phyloP scores from a whole-genome alignment of 2,888 invertebrate genomes.

The Drosophila meridionalis region DNA sequence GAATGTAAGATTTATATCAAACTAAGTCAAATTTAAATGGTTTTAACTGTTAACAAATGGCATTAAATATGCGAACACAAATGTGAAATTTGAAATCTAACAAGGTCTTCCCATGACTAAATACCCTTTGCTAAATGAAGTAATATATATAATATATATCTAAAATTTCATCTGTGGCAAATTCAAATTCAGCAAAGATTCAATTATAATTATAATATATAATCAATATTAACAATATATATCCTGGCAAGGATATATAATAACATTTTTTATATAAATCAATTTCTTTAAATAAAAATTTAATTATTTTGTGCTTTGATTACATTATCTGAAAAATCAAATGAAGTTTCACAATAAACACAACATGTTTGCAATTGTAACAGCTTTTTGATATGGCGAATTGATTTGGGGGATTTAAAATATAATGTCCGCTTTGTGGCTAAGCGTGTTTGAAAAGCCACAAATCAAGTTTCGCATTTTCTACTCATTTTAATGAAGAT shows the following conservation, averaged over 20 bases:
- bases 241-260: too few relatives aligned
- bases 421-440: background rate
- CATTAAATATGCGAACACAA: background rate
- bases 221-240: too few relatives aligned
- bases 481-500: constrained; percentile 1
- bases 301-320: background rate
- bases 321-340: background rate
- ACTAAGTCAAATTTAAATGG: background rate
- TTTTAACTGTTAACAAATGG: background rate
- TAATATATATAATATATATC: background rate
- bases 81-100: too few relatives aligned
- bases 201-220: background rate
- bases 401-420: background rate
- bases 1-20: background rate
- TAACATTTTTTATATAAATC: too few relatives aligned
- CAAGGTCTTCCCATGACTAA: too few relatives aligned
- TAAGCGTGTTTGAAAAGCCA: background rate
- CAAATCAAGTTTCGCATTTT: background rate
- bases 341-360: background rate
- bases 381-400: background rate
- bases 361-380: background rate
- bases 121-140: too few relatives aligned
- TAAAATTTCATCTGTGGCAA: background rate
- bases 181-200: background rate
- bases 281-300: too few relatives aligned